A percentile compares a stretch with the other conserved stretches of the same genome.
Evolutionary conservation across 2,888 invertebrate genomes (phyloP).

Genomic region (Autographa gamma): DNA sequence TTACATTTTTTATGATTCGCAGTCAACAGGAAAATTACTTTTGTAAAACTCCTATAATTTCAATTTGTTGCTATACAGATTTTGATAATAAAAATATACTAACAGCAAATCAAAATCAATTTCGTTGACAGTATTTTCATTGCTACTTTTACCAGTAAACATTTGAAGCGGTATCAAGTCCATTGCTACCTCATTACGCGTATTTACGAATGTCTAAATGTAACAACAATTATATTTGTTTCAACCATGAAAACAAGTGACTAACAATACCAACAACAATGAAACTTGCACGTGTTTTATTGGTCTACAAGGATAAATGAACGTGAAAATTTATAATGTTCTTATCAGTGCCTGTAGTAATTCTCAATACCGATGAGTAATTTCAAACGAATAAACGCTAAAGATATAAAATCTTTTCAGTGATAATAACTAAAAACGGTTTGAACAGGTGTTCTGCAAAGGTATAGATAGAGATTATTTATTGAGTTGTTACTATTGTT

Average conservation of each 20-base stretch:
- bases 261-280: neutral
- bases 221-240: neutral
- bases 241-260: neutral
- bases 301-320: neutral
- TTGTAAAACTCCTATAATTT: too few species aligned
- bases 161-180: neutral
- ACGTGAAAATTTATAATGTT: neutral
- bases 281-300: neutral
- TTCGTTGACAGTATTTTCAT: neutral
- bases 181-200: neutral
- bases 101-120: too few species aligned
- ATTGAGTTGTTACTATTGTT: neutral
- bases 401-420: neutral
- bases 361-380: neutral
- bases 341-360: neutral
- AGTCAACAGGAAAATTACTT: neutral
- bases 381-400: neutral
- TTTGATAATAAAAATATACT: too few species aligned
- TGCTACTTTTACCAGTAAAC: neutral
- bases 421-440: neutral
- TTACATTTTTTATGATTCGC: neutral
- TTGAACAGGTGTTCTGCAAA: neutral
- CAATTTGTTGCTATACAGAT: too few species aligned
- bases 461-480: neutral
- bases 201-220: neutral